Base-by-base conservation (phyloP, 2,888 invertebrate genomes). In the Pachliopta kotzebuea region DNA sequence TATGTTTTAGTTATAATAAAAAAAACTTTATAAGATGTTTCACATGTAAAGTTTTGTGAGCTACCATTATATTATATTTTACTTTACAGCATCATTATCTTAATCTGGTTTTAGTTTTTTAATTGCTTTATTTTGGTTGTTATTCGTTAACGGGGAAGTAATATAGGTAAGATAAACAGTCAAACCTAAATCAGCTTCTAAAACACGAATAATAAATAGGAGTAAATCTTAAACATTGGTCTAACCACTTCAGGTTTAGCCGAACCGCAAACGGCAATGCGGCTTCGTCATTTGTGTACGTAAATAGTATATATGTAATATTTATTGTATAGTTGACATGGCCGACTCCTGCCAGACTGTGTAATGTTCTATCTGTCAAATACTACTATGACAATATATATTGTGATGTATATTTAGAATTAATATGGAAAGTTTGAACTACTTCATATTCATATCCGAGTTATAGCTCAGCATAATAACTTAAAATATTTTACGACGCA, bases 401-500 rank as follows among this genome's bases (percentile, higher is more conserved):
- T 1, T 4, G 18, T 45, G n/a, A 9, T n/a, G 18, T 45, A 37
- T 37, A 37, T 37, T 37, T 14, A 1, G 11, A 37, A 37, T 37
- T 37, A 14, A 14, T 37, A 37, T 37, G 37, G 37, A n/a, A 45
- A 45, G n/a, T 45, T 45, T n/a, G n/a, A 45, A 26, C 11, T n/a
- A 56, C 60, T 53, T 64, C 42, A 37, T 37, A 56, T 57, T 68
- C 56, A 56, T 42, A 54, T 57, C 55, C 50, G 18, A 29, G 49
- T 59, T 23, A 53, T 55, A 21, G 58, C 57, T 54, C 50, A 56
- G 60, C 58, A 45, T 61, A 58, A 54, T 65, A 61, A 60, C 59
- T 56, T 29, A 60, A 67, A 68, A 65, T 66, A 62, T 73, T 74
- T 71, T 72, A 74, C 66, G 73, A 67, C 67, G 63, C 71, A 75